phyloP scores from a whole-genome alignment of 2,113 vertebrate genomes.

The Rostratula benghalensis region DNA sequence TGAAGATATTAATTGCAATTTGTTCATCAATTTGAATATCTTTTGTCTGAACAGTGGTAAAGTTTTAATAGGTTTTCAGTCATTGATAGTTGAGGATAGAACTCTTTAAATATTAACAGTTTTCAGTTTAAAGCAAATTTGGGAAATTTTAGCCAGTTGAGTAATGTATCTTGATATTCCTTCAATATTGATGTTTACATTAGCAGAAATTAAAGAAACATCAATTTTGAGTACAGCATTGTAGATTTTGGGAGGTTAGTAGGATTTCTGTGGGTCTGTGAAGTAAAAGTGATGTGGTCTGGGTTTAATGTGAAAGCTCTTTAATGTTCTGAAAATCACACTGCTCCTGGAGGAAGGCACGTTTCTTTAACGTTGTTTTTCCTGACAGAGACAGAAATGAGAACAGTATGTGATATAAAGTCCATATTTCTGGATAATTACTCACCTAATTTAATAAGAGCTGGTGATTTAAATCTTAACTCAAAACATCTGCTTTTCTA shows the following conservation, averaged over 20 bases:
- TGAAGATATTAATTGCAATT: background rate
- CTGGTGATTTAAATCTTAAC: conserved; percentile 58
- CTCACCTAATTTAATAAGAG: conserved; percentile 33
- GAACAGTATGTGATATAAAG: background rate
- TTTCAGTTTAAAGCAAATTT: background rate
- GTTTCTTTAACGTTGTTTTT: background rate
- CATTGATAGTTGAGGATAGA: background rate
- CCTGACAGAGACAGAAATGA: background rate
- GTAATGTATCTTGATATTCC: background rate
- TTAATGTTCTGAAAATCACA: background rate
- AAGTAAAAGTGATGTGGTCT: background rate
- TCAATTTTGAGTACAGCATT: background rate
- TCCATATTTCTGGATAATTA: conserved; percentile 23
- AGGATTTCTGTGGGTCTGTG: background rate
- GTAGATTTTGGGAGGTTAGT: background rate
- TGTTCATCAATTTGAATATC: background rate
- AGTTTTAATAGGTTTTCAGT: background rate
- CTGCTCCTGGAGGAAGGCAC: background rate
- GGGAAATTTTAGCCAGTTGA: background rate
- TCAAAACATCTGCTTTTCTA: conserved; percentile 47
- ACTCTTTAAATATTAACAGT: background rate
- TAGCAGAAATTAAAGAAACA: background rate
- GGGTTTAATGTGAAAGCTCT: background rate
- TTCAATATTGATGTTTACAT: background rate
- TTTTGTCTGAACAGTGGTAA: background rate